Conservation (phyloP, 2,113 vertebrate species). For the Salvelinus alpinus region DNA sequence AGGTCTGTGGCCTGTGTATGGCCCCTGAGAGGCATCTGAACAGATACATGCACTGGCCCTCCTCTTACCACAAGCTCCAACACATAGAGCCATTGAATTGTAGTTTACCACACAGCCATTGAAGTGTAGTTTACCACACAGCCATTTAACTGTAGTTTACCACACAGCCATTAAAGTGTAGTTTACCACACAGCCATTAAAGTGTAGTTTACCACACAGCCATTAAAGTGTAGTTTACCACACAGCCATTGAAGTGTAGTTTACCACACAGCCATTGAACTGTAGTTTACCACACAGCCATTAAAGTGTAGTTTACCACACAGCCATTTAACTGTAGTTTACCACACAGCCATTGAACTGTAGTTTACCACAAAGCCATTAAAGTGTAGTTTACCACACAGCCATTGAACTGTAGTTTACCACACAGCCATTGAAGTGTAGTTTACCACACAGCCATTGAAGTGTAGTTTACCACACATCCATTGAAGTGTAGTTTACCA, state of each 20-base stretch:
- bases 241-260: background rate
- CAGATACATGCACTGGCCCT: constrained; percentile 69
- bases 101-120: constrained; percentile 53
- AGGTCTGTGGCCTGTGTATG: constrained; percentile 62
- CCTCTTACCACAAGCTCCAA: constrained; percentile 39
- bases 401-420: too few relatives aligned
- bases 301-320: too few relatives aligned
- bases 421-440: constrained; percentile 43
- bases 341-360: constrained; percentile 22
- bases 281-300: constrained; percentile 49
- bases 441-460: constrained; percentile 44
- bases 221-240: constrained; percentile 55
- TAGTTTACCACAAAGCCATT: constrained; percentile 30
- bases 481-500: constrained; percentile 55
- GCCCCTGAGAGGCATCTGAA: constrained; percentile 66
- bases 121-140: constrained; percentile 52
- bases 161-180: constrained; percentile 42
- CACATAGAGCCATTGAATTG: constrained; percentile 49
- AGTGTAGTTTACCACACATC: constrained; percentile 5
- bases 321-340: constrained; percentile 55
- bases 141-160: too few relatives aligned
- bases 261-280: constrained; percentile 37
- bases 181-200: constrained; percentile 44
- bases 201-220: constrained; percentile 8
- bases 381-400: constrained; percentile 52